These are phyloP conservation scores for Phoxinus dragarum DNA, from an alignment of 2,797 vertebrate genomes.

Conservation along the genomic window DNA sequence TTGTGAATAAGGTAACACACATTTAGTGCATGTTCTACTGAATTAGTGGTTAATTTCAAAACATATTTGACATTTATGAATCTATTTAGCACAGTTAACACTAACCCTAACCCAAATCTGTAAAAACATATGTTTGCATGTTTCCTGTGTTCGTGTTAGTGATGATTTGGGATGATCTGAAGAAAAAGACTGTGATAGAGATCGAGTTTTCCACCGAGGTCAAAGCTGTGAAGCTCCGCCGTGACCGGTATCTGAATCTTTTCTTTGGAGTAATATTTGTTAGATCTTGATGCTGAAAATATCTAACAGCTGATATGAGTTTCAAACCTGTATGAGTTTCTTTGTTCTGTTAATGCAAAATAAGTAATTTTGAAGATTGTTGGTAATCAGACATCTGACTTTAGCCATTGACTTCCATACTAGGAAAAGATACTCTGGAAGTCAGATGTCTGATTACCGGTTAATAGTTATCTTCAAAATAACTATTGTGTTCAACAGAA, in stretches of 20 bases:
- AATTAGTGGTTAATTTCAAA: not conserved
- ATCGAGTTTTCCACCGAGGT: constrained; percentile 99
- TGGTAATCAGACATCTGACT: no score
- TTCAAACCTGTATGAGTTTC: no score
- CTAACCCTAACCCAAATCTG: not conserved
- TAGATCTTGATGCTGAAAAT: not conserved
- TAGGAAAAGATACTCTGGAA: no score
- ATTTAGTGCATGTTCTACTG: not conserved
- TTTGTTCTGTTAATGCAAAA: no score
- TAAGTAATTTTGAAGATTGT: no score
- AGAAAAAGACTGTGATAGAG: constrained; percentile 99
- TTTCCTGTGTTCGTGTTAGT: constrained; percentile 73
- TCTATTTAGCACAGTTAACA: not conserved
- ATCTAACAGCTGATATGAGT: not conserved
- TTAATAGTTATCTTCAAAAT: no score
- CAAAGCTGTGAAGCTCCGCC: constrained; percentile 94
- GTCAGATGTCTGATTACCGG: no score
- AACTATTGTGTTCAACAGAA: no score
- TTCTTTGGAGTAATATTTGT: not conserved
- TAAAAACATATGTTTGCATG: not conserved
- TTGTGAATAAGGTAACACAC: not conserved
- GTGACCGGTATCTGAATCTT: constrained; percentile 84
- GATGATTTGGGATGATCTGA: constrained; percentile 99
- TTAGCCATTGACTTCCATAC: no score
- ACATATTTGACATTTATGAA: not conserved